phyloP scores from a whole-genome alignment of 2,113 vertebrate genomes.

The Labrus mixtus region DNA sequence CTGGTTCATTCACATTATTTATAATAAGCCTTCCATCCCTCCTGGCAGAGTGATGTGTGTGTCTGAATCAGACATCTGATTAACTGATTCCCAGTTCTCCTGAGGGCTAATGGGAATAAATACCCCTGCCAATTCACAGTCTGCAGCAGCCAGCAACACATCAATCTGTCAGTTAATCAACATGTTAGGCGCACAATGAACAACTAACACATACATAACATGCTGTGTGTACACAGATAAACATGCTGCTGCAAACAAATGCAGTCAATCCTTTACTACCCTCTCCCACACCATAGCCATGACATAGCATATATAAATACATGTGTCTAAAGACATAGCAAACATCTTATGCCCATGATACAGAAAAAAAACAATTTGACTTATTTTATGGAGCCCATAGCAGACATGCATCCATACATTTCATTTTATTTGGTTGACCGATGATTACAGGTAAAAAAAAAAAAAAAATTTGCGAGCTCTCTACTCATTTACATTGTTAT shows the following conservation, averaged over 20 bases:
- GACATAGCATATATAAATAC: too few species aligned
- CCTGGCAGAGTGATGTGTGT: conserved; percentile 35
- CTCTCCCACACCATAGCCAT: background rate
- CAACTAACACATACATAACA: background rate
- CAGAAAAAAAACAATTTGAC: too few species aligned
- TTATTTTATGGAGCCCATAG: too few species aligned
- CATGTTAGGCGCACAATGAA: conserved; percentile 33
- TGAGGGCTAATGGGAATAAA: conserved; percentile 67
- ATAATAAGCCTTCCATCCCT: conserved; percentile 30
- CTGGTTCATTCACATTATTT: conserved; percentile 46
- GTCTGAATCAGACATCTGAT: conserved; percentile 54
- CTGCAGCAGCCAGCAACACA: conserved; percentile 51
- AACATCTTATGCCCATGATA: too few species aligned
- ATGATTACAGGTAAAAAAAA: too few species aligned
- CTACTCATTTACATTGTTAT: too few species aligned
- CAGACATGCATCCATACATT: too few species aligned
- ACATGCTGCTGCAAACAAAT: background rate
- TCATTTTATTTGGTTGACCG: too few species aligned
- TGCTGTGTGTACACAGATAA: background rate
- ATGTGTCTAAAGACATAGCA: too few species aligned
- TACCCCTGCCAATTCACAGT: conserved; percentile 62
- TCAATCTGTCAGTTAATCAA: conserved; percentile 38
- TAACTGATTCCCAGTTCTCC: conserved; percentile 60
- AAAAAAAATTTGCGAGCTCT: too few species aligned
- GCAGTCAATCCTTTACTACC: too few species aligned